Conservation (phyloP, 2,888 invertebrate genomes). For the Polyommatus icarus region DNA sequence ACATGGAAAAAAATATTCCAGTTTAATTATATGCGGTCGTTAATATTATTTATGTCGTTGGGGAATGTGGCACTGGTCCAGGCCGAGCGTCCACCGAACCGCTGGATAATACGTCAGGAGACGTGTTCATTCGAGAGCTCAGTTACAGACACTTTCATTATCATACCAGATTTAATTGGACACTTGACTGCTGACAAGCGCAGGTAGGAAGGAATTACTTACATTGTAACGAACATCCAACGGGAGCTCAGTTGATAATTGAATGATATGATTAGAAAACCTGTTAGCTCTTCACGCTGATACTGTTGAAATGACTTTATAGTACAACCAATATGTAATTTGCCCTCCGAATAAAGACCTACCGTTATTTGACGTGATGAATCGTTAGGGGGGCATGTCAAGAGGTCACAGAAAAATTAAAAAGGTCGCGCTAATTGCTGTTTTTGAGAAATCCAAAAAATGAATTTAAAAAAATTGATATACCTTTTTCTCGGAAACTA, state of each 20-base stretch:
- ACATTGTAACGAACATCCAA: background rate
- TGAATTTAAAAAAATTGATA: too few species aligned
- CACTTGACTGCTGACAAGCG: background rate
- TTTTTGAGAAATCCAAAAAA: too few species aligned
- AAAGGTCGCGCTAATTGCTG: too few species aligned
- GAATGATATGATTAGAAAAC: background rate
- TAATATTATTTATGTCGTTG: slow-evolving; percentile 23
- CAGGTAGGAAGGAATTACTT: background rate
- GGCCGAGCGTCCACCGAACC: slow-evolving; percentile 12
- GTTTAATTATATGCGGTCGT: slow-evolving; percentile 13
- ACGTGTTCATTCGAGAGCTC: background rate
- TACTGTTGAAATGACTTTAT: too few species aligned
- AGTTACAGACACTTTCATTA: slow-evolving; percentile 10
- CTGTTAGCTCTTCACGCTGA: background rate
- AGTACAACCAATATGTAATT: too few species aligned
- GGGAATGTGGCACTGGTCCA: slow-evolving; percentile 28
- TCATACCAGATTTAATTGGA: slow-evolving; percentile 11
- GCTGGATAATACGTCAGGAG: slow-evolving; percentile 13
- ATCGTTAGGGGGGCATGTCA: too few species aligned
- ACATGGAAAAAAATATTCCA: background rate
- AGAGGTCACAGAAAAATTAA: too few species aligned
- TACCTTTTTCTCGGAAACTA: too few species aligned
- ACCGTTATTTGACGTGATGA: too few species aligned
- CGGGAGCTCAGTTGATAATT: background rate
- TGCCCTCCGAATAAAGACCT: too few species aligned